These are phyloP conservation scores for Mormoops blainvillei DNA, from an alignment of 2,113 vertebrate species.

Conservation along the genomic window DNA sequence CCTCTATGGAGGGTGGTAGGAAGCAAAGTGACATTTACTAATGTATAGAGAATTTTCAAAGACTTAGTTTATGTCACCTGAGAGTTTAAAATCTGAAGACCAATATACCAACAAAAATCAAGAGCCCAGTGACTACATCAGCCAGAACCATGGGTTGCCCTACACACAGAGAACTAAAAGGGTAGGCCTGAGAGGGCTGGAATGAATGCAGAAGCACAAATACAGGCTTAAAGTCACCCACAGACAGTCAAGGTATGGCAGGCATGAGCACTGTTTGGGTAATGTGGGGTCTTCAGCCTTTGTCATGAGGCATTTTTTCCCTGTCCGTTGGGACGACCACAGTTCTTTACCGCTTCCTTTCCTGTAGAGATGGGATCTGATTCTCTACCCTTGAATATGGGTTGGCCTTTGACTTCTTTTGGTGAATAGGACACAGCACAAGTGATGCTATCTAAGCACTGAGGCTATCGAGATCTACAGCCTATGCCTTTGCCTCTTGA, in stretches of 20 bases:
- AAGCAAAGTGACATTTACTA: neutral
- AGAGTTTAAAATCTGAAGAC: neutral
- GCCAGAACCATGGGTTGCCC: neutral
- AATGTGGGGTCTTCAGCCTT: neutral
- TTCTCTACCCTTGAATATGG: neutral
- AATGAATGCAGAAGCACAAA: neutral
- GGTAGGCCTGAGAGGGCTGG: neutral
- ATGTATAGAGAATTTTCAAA: neutral
- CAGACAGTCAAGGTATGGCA: neutral
- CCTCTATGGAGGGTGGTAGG: neutral
- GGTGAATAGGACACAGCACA: neutral
- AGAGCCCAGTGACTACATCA: neutral
- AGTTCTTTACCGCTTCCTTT: neutral
- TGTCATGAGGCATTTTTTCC: neutral
- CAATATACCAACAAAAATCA: neutral
- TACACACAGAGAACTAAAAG: neutral
- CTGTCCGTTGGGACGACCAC: neutral
- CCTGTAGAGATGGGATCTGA: neutral
- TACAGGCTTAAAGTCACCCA: neutral
- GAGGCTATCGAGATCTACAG: neutral
- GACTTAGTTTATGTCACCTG: neutral
- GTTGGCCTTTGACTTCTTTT: neutral
- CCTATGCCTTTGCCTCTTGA: neutral
- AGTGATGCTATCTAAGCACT: neutral
- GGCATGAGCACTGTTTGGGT: neutral